A percentile compares a stretch with the other conserved stretches of the same genome.
Evolutionary conservation across 1,140 invertebrate species (phyloP).

Genomic region (Cotesia vestalis): DNA sequence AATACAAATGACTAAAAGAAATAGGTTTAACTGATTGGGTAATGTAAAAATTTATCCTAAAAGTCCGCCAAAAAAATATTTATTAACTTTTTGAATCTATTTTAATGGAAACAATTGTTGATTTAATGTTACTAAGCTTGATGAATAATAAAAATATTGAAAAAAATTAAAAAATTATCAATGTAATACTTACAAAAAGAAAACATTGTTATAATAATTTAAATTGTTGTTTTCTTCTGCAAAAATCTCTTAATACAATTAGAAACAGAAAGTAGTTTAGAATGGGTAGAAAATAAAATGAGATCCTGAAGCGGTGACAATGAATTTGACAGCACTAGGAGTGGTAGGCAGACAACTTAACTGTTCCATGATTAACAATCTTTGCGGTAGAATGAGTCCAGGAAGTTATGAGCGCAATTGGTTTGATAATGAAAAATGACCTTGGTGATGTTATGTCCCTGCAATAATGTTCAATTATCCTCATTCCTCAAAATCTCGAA

Average conservation of each 20-base stretch:
- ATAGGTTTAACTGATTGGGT: no score
- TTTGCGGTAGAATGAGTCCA: constrained; percentile 34
- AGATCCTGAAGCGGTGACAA: neutral
- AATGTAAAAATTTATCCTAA: no score
- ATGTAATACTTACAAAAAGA: no score
- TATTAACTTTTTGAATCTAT: no score
- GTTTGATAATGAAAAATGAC: constrained; percentile 45
- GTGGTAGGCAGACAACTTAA: neutral
- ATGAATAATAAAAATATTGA: no score
- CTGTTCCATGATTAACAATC: constrained; percentile 39
- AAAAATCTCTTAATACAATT: neutral
- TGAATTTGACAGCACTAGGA: neutral
- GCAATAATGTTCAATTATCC: constrained; percentile 39
- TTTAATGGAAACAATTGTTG: no score
- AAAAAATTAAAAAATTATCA: no score
- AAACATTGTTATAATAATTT: no score
- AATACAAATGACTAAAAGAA: no score
- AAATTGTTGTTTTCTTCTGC: no score
- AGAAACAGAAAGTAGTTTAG: neutral
- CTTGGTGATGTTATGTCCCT: constrained; percentile 37
- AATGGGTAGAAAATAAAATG: neutral
- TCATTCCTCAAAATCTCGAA: constrained; percentile 1
- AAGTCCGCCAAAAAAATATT: no score
- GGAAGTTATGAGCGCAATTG: constrained; percentile 45
- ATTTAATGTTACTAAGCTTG: no score